Base-by-base conservation (phyloP, 2,113 vertebrate genomes). In the Pelecanus crispus region DNA sequence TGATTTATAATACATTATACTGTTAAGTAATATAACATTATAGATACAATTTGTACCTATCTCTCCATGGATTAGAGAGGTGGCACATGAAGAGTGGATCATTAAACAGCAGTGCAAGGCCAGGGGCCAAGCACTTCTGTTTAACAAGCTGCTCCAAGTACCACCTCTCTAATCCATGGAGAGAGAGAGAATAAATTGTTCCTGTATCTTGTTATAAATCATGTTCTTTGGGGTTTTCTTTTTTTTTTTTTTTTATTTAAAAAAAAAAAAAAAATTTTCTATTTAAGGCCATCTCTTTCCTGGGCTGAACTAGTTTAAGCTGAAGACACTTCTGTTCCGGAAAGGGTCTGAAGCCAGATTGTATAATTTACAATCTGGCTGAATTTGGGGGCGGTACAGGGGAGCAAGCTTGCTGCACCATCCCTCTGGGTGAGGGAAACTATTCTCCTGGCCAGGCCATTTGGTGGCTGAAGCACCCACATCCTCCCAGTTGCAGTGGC, bases 11-110 rank as follows among this genome's bases (percentile, higher is more conserved):
- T 98, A 98, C 97, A 98, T 98, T 98, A 98, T 95, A 97, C 97
- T 95, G 98, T 98, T 98, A 98, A 98, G 97, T 98, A 98, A 98
- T 98, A 98, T 98, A 98, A 98, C 98, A 98, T 98, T 98, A 98
- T 97, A 98, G 98, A 98, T 97, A 98, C 98, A 98, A 98, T 98
- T 98, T 98, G 98, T 98, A 97, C 97, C 97, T 97, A 98, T 97
- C 95, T 98, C 97, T 98, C 97, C 72, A 94, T 95, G 98, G 98
- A 98, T 98, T 98, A 98, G 97, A 98, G 97, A 98, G 98, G 98
- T 98, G 97, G 97, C 97, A 98, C 97, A 96, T 36, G 96, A 98
- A 96, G 96, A 98, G 98, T 96, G 98, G 98, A 97, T 98, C 98
- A 98, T 98, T 98, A 98, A 98, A 97, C 98, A 98, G 97, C 97